phyloP scores from a whole-genome alignment of 1,140 invertebrate species.

The Centruroides sculpturatus region DNA sequence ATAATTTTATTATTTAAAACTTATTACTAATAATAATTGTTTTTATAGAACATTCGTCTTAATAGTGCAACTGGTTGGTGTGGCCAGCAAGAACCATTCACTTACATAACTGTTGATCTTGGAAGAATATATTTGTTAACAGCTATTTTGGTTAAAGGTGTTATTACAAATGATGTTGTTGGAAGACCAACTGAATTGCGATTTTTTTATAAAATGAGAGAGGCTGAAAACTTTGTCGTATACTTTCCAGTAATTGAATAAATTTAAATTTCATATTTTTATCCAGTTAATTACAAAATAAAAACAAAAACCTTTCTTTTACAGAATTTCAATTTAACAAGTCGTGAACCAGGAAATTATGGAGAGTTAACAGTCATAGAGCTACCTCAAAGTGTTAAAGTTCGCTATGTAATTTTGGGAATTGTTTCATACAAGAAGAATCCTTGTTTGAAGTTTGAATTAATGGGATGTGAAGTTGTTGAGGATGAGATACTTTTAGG shows the following conservation, averaged over 20 bases:
- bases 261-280: neutral
- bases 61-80: slow-evolving; percentile 93
- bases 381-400: slow-evolving; percentile 79
- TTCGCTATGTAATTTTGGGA: slow-evolving; percentile 76
- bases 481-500: slow-evolving; percentile 57
- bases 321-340: slow-evolving; percentile 76
- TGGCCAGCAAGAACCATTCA: slow-evolving; percentile 70
- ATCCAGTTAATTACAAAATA: neutral
- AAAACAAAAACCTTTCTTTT: neutral
- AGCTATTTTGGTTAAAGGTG: slow-evolving; percentile 60
- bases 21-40: slow-evolving; percentile 5
- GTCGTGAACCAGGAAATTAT: slow-evolving; percentile 74
- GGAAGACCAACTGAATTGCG: slow-evolving; percentile 86
- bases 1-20: neutral
- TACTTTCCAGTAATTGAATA: slow-evolving; percentile 55
- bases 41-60: slow-evolving; percentile 65
- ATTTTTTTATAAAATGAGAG: slow-evolving; percentile 91
- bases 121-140: slow-evolving; percentile 80
- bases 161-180: slow-evolving; percentile 86
- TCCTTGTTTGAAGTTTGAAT: slow-evolving; percentile 87
- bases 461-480: slow-evolving; percentile 83
- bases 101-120: slow-evolving; percentile 86
- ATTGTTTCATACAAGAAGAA: slow-evolving; percentile 94
- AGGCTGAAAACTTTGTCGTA: slow-evolving; percentile 85
- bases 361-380: slow-evolving; percentile 91